These are phyloP conservation scores for Perognathus longimembris DNA, from an alignment of 2,113 vertebrate genomes.

Conservation along the genomic window DNA sequence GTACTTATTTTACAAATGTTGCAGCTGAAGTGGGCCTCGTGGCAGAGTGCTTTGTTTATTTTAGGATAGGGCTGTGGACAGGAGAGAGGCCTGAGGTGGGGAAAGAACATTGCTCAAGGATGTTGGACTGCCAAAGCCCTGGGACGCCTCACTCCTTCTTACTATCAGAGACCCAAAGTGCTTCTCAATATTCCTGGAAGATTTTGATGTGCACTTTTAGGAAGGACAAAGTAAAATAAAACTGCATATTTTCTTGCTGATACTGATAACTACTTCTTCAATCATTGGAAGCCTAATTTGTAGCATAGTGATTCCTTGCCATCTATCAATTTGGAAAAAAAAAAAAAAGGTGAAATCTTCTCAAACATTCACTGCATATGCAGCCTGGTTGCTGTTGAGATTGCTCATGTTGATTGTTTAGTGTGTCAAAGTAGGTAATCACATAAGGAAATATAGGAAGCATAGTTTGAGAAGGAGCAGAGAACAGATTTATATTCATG, in stretches of 20 bases:
- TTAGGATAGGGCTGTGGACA: conserved; percentile 60
- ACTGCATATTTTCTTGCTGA: conserved; percentile 40
- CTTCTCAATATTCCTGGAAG: conserved; percentile 21
- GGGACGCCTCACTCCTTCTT: conserved; percentile 24
- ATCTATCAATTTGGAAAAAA: conserved; percentile 52
- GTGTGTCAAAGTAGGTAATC: not conserved
- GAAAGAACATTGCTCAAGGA: not conserved
- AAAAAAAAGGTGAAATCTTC: conserved; percentile 47
- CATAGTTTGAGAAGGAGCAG: not conserved
- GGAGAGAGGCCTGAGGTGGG: conserved; percentile 64
- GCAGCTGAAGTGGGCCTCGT: conserved; percentile 68
- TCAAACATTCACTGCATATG: not conserved
- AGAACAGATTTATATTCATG: not conserved
- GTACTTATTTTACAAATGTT: conserved; percentile 67
- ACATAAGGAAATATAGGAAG: not conserved
- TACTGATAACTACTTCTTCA: conserved; percentile 49
- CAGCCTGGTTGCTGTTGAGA: not conserved
- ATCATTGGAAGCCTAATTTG: conserved; percentile 17
- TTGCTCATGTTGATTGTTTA: not conserved
- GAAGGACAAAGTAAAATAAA: conserved; percentile 65
- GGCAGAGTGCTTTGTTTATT: conserved; percentile 74
- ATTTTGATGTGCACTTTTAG: conserved; percentile 55
- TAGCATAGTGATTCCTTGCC: not conserved
- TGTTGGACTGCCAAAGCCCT: not conserved
- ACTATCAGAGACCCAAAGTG: conserved; percentile 42